Base-by-base conservation (phyloP, 92 coral and sea anemone species). In the Meandrina meandrites region DNA sequence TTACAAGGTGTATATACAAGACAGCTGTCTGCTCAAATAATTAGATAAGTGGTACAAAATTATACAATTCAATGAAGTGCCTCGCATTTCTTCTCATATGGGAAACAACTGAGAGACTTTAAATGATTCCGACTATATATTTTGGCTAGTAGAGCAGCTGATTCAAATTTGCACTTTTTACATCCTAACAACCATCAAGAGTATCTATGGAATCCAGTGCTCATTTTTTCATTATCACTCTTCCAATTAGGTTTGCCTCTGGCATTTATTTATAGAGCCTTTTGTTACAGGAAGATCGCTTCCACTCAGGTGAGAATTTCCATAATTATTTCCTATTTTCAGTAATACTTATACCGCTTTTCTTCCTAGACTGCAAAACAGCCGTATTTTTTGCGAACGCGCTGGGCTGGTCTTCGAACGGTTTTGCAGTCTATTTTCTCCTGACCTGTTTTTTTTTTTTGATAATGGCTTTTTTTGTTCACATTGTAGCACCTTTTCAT, bases 401-500 rank as follows among this genome's bases (percentile, higher is more conserved):
- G n/a, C n/a, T n/a, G n/a, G n/a, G n/a, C n/a, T n/a, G n/a, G n/a
- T n/a, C n/a, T n/a, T n/a, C n/a, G n/a, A n/a, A n/a, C n/a, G n/a
- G n/a, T n/a, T n/a, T n/a, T n/a, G n/a, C n/a, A n/a, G n/a, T n/a
- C n/a, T n/a, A n/a, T n/a, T n/a, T n/a, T n/a, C n/a, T n/a, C n/a
- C n/a, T n/a, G n/a, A n/a, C 1, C 48, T 32, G 6, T 19, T 72
- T 1, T 16, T 27, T 19, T 19, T 12, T 36, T 56, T 40, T 57
- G 16, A 42, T 24, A 8, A 0, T 4, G 5, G 0, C 28, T 31
- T 24, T 78, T 40, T n/a, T 86, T 60, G 14, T 50, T 14, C 5
- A n/a, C n/a, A n/a, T 76, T 70, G 32, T 79, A 96, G 99, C 98
- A 96, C 86, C 32, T 91, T 8, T 93, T 86, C 51, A 91, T 96